A percentile compares a stretch with the other conserved stretches of the same genome.
These are phyloP conservation scores for Oreochromis tanganicae DNA, from an alignment of 2,113 vertebrate species.

Conservation along the genomic window DNA sequence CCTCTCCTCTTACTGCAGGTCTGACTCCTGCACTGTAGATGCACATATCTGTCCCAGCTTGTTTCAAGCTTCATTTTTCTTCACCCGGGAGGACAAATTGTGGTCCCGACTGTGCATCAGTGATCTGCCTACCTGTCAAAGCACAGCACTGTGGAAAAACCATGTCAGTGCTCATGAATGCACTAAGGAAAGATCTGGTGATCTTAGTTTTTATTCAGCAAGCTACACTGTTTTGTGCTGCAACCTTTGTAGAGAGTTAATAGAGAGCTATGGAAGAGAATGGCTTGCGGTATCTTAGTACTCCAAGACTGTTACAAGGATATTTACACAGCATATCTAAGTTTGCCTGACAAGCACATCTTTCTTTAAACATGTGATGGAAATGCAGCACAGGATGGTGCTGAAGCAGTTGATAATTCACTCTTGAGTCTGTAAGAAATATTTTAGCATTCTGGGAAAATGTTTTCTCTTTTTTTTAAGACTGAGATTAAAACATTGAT, in stretches of 20 bases:
- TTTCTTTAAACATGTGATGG: background rate
- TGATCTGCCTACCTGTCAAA: constrained; percentile 48
- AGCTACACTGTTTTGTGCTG: background rate
- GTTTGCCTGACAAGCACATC: background rate
- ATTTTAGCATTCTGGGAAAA: background rate
- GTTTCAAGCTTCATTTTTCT: constrained; percentile 28
- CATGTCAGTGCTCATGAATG: constrained; percentile 46
- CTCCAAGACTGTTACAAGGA: background rate
- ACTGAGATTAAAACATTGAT: background rate
- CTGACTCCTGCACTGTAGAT: background rate
- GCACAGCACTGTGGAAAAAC: constrained; percentile 50
- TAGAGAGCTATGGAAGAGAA: background rate
- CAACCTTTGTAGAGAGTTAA: background rate
- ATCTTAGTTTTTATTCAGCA: background rate
- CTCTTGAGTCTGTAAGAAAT: background rate
- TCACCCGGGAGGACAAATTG: constrained; percentile 26
- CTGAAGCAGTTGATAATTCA: background rate
- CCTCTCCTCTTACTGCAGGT: constrained; percentile 1
- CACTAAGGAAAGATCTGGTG: constrained; percentile 14
- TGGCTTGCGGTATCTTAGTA: background rate
- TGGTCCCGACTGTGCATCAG: constrained; percentile 16
- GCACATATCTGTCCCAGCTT: constrained; percentile 58
- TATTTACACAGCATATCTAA: background rate
- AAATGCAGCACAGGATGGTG: background rate
- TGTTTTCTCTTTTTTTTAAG: background rate